Evolutionary conservation across 2,113 vertebrate genomes (phyloP).

Genomic region (Phycodurus eques): DNA sequence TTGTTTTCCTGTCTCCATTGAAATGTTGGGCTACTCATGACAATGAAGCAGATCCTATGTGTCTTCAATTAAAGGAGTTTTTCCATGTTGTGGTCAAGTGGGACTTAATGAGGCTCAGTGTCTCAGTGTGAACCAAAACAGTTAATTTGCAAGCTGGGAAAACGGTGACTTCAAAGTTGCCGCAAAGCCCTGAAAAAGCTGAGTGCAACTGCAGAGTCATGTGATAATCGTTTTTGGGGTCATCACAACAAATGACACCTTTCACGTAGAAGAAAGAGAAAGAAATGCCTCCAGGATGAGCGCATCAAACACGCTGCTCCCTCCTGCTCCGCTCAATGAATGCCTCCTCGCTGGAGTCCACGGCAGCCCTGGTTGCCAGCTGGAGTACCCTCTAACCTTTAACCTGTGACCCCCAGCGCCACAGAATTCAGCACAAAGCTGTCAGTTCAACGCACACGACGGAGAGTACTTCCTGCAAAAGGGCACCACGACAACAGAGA

Average conservation of each 20-base stretch:
- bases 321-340: constrained; percentile 56
- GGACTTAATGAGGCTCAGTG: constrained; percentile 3
- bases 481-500: constrained; percentile 15
- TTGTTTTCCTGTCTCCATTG: not conserved
- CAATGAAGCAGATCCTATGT: not conserved
- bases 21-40: not conserved
- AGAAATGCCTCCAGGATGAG: constrained; percentile 20
- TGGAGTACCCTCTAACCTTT: constrained; percentile 73
- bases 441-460: constrained; percentile 31
- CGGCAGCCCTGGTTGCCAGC: constrained; percentile 72
- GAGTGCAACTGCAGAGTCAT: not conserved
- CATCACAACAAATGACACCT: constrained; percentile 5
- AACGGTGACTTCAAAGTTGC: constrained; percentile 10
- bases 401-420: constrained; percentile 51
- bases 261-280: not conserved
- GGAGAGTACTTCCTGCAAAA: constrained; percentile 38
- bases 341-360: constrained; percentile 67
- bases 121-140: constrained; percentile 1
- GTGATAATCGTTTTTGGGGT: constrained; percentile 2
- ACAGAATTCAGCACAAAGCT: constrained; percentile 52
- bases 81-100: not conserved
- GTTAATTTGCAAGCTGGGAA: not conserved
- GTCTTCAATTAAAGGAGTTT: not conserved
- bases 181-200: not conserved
- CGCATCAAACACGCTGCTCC: constrained; percentile 43